A percentile compares a stretch with the other conserved stretches of the same genome.
Conservation (phyloP, 2,888 invertebrate species). For the Mantis religiosa region DNA sequence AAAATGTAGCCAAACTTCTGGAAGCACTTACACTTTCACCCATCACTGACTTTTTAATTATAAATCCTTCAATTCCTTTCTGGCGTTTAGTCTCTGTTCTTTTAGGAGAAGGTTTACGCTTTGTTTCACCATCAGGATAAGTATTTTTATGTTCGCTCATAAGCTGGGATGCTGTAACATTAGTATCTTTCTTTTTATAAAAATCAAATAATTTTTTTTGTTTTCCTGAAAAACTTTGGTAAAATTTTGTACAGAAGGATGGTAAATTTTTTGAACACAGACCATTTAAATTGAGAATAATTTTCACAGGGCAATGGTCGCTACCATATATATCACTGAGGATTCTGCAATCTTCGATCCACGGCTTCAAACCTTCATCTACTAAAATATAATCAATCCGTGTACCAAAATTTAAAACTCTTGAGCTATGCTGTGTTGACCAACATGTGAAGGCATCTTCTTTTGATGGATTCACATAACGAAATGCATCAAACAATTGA, state of each 20-base stretch:
- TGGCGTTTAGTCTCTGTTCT: not conserved
- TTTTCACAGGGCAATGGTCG: constrained; percentile 50
- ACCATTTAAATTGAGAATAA: constrained; percentile 35
- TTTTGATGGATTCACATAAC: constrained; percentile 43
- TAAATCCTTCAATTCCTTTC: not conserved
- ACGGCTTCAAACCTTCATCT: constrained; percentile 37
- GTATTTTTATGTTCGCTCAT: not conserved
- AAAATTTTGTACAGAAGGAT: constrained; percentile 43
- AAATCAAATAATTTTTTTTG: constrained; percentile 38
- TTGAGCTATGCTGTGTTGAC: constrained; percentile 44
- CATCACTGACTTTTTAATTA: not conserved
- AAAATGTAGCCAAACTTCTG: no score
- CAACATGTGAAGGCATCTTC: constrained; percentile 48
- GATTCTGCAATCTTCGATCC: constrained; percentile 38
- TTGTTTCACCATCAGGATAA: not conserved
- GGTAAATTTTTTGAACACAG: constrained; percentile 40
- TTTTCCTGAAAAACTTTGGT: constrained; percentile 47
- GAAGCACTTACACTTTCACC: not conserved
- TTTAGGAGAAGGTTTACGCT: not conserved
- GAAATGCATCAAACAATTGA: constrained; percentile 45
- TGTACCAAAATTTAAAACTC: constrained; percentile 48
- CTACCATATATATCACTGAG: constrained; percentile 43
- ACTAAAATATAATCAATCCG: constrained; percentile 49
- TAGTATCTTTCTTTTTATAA: constrained; percentile 27
- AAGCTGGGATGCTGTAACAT: no score